A percentile compares a stretch with the other conserved stretches of the same genome.
Evolutionary conservation across 2,797 vertebrate genomes (phyloP).

Genomic region (Pyrocephalus nanus): DNA sequence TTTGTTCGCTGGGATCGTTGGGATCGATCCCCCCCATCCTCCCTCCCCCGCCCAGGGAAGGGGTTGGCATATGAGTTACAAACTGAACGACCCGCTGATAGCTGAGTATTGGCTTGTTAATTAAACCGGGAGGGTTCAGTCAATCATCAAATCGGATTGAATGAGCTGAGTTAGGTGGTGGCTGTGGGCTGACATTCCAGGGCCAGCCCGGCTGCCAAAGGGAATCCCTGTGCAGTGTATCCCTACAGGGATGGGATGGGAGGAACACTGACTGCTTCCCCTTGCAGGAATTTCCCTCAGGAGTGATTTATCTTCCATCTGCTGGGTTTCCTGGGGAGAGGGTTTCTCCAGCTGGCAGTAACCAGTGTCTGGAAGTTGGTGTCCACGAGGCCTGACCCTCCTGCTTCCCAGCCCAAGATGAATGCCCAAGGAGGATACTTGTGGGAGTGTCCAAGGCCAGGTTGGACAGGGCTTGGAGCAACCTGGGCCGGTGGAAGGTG

Average conservation of each 20-base stretch:
- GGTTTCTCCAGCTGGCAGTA: background rate
- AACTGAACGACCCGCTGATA: background rate
- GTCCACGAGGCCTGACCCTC: background rate
- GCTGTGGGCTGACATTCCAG: background rate
- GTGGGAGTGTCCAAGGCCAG: background rate
- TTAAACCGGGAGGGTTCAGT: conserved; percentile 35
- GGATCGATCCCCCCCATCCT: background rate
- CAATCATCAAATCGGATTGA: conserved; percentile 49
- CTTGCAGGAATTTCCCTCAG: background rate
- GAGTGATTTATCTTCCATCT: background rate
- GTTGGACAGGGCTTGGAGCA: background rate
- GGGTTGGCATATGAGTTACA: background rate
- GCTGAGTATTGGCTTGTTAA: conserved; percentile 45
- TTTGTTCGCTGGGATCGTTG: accelerated
- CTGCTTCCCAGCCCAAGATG: background rate
- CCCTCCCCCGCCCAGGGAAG: background rate
- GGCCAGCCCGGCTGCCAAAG: background rate
- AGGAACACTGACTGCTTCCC: background rate
- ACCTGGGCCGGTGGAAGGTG: background rate
- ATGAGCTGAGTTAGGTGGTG: conserved; percentile 1
- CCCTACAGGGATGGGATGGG: accelerated
- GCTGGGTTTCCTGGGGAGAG: background rate
- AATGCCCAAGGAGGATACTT: background rate
- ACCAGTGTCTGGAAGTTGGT: background rate
- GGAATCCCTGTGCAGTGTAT: background rate